Evolutionary conservation across 2,113 vertebrate genomes (phyloP).

Genomic region (Serinus canaria): DNA sequence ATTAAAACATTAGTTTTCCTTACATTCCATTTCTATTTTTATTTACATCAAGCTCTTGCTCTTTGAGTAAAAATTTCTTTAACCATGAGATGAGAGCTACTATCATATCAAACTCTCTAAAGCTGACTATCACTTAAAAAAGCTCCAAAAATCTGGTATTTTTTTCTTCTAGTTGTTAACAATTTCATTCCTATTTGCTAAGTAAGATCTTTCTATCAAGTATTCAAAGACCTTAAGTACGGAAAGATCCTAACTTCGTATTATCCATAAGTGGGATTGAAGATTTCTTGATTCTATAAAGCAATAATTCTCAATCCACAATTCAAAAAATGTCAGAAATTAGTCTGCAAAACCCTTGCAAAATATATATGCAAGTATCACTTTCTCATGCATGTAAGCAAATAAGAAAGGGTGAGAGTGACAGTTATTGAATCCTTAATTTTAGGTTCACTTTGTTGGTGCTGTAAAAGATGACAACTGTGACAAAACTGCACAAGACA

Average conservation of each 20-base stretch:
- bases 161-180: not conserved
- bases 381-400: not conserved
- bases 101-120: not conserved
- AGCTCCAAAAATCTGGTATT: not conserved
- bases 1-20: not conserved
- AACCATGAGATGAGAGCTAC: not conserved
- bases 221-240: not conserved
- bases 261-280: not conserved
- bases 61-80: not conserved
- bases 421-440: not conserved
- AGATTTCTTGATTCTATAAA: not conserved
- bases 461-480: not conserved
- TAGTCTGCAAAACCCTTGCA: not conserved
- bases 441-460: not conserved
- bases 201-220: not conserved
- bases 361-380: not conserved
- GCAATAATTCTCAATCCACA: not conserved
- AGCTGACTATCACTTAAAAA: not conserved
- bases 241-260: not conserved
- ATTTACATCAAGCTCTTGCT: not conserved
- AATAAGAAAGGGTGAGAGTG: not conserved
- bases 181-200: not conserved
- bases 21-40: not conserved
- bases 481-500: not conserved
- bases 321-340: not conserved